Percentiles rank a stretch among this genome's conserved stretches.
phyloP scores from a whole-genome alignment of 2,113 vertebrate genomes.

The Brachypodius melanocephalos region DNA sequence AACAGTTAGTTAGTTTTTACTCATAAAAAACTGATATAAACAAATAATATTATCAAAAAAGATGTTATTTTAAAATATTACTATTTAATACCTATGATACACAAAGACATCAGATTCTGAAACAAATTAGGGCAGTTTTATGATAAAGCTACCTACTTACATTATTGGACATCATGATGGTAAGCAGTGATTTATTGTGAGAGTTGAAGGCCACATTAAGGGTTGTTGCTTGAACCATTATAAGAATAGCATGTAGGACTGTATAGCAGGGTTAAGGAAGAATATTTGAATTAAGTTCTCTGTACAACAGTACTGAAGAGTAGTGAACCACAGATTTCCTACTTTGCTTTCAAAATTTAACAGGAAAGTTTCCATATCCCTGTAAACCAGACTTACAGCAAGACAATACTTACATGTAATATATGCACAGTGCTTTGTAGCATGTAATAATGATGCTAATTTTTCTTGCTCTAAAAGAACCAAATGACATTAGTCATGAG shows the following conservation, averaged over 20 bases:
- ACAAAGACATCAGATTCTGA: neutral
- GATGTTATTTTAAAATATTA: neutral
- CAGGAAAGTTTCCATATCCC: neutral
- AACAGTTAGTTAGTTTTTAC: constrained; percentile 15
- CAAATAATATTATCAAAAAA: neutral
- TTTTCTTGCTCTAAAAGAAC: neutral
- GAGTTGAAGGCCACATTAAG: constrained; percentile 99
- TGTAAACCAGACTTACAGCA: neutral
- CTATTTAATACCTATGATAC: neutral
- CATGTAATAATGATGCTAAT: neutral
- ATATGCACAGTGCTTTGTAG: neutral
- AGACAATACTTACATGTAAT: neutral
- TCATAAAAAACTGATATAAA: neutral
- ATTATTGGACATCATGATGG: constrained; percentile 99
- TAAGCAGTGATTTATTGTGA: constrained; percentile 97
- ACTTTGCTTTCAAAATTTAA: neutral
- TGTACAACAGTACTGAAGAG: neutral
- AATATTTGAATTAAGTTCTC: neutral
- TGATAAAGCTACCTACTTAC: constrained; percentile 74
- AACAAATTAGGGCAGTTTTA: neutral
- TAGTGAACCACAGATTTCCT: neutral
- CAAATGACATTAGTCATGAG: neutral
- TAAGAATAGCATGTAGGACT: constrained; percentile 96
- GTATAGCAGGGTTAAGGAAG: constrained; percentile 75
- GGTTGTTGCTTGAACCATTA: constrained; percentile 98